phyloP scores from a whole-genome alignment of 1,140 invertebrate species.

The Drosophila kohkoa region DNA sequence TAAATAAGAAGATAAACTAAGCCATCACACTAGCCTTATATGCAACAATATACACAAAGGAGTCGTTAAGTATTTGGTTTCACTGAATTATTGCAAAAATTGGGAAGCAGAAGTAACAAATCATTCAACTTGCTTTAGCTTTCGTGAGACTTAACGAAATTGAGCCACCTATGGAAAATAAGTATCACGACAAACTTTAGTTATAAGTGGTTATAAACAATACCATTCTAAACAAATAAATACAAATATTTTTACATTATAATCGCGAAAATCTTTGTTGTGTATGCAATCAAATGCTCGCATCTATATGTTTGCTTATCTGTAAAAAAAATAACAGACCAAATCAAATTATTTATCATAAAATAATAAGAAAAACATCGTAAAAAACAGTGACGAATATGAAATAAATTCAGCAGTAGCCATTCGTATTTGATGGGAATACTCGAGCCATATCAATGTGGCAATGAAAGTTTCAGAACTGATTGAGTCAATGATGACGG shows the following conservation, averaged over 20 bases:
- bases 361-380: conserved; percentile 23
- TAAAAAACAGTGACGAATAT: conserved; percentile 27
- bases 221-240: not conserved
- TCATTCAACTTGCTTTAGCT: conserved; percentile 54
- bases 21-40: not conserved
- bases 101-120: conserved; percentile 52
- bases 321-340: too few species aligned
- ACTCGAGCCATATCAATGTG: conserved; percentile 32
- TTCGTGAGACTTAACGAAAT: too few species aligned
- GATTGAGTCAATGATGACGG: conserved; percentile 82
- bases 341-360: not conserved
- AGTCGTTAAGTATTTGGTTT: conserved; percentile 54
- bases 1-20: conserved; percentile 22
- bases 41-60: conserved; percentile 30
- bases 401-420: conserved; percentile 20
- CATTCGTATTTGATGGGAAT: conserved; percentile 22
- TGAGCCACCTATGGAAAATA: too few species aligned
- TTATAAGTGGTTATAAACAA: too few species aligned
- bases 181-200: too few species aligned
- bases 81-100: conserved; percentile 1
- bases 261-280: not conserved
- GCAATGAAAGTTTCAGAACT: conserved; percentile 73
- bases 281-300: not conserved
- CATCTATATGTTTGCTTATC: too few species aligned
- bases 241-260: not conserved